Evolutionary conservation across 1,140 invertebrate genomes (phyloP).

Genomic region (Zelostemma sp.): DNA sequence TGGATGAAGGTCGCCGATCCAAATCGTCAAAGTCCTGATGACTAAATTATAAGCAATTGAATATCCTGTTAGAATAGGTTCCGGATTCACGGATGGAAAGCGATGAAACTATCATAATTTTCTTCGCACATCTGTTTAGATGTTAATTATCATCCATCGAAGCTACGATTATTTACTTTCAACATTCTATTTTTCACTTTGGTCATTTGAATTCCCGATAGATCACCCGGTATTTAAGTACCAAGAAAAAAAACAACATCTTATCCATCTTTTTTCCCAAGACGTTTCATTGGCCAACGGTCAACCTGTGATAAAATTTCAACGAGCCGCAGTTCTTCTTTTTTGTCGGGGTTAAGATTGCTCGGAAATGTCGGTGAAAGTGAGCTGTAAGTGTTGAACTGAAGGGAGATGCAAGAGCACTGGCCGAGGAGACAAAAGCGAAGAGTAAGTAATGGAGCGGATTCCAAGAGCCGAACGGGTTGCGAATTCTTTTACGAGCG

Average conservation of each 20-base stretch:
- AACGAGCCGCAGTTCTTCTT: too few species aligned
- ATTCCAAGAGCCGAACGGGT: conserved; percentile 21
- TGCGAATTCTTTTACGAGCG: conserved; percentile 27
- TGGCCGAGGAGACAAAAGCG: conserved; percentile 23
- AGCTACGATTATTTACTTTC: conserved; percentile 24
- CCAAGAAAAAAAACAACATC: too few species aligned
- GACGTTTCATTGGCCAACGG: too few species aligned
- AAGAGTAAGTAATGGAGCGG: conserved; percentile 8
- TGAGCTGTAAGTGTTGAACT: conserved; percentile 40
- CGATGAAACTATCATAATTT: conserved; percentile 38
- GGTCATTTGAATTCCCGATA: not conserved
- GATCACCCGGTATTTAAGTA: too few species aligned
- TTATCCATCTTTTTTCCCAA: too few species aligned
- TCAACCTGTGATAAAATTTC: too few species aligned
- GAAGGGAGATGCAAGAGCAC: conserved; percentile 15
- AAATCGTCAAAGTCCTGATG: conserved; percentile 42
- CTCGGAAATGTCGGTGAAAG: conserved; percentile 57
- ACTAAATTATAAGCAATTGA: conserved; percentile 44
- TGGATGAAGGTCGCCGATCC: conserved; percentile 46
- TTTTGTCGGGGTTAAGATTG: too few species aligned
- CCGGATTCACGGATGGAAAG: conserved; percentile 56
- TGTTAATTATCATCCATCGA: conserved; percentile 36
- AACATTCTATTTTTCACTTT: not conserved
- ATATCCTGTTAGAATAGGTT: conserved; percentile 58
- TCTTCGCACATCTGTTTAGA: conserved; percentile 20